These are phyloP conservation scores for Eurytoma californica DNA, from an alignment of 2,888 invertebrate genomes.

Conservation along the genomic window DNA sequence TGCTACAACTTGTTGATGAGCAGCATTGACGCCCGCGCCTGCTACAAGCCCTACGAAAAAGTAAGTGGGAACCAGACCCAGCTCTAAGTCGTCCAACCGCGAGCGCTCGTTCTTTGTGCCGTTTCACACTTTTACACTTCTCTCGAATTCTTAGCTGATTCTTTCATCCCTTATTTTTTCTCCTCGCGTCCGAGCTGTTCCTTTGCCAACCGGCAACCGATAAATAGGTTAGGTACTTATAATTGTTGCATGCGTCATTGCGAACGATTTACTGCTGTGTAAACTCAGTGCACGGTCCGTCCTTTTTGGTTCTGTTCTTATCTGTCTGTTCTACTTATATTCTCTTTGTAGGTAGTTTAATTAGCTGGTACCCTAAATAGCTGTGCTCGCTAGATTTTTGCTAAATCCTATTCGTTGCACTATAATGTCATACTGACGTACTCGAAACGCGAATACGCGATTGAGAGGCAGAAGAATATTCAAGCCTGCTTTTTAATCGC, in stretches of 20 bases:
- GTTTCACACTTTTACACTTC: background rate
- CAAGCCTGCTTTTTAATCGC: slow-evolving; percentile 24
- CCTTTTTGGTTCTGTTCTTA: background rate
- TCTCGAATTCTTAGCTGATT: background rate
- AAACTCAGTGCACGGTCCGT: slow-evolving; percentile 24
- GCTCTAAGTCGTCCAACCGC: slow-evolving; percentile 23
- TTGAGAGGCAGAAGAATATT: slow-evolving; percentile 18
- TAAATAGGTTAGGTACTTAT: slow-evolving; percentile 51
- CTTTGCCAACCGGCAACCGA: background rate
- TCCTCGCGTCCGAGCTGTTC: background rate
- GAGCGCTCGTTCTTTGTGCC: background rate
- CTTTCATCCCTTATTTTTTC: background rate
- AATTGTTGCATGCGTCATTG: slow-evolving; percentile 44
- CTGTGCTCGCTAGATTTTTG: no score
- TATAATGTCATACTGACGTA: no score
- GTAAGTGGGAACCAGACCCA: slow-evolving; percentile 64
- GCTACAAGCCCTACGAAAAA: slow-evolving; percentile 74
- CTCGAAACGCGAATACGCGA: background rate
- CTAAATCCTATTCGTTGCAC: no score
- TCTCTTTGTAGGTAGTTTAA: no score
- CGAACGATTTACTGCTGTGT: slow-evolving; percentile 30
- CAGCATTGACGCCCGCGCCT: slow-evolving; percentile 74
- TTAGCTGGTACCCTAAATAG: no score
- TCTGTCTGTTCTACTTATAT: background rate
- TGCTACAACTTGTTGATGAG: slow-evolving; percentile 70